Evolutionary conservation across 1,140 invertebrate genomes (phyloP), one percentile per base, ranked within the genome.

Genomic region (Rhopalosiphum padi): DNA sequence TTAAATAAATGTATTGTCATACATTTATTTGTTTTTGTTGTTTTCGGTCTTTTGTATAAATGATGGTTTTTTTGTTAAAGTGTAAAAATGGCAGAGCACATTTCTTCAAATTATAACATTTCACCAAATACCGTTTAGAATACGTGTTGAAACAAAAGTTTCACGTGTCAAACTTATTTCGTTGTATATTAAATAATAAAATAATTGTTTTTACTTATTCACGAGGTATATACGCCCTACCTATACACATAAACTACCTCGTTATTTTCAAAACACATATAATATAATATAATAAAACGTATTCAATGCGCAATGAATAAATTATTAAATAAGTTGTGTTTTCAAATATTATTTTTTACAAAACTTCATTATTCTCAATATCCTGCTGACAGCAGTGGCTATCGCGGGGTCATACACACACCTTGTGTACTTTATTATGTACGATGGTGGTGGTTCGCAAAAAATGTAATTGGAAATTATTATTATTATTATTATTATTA

Each of bases 31-130:
- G 25, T 60, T 25, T 55, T 25, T 8, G 25, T 55, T 9, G 55
- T 55, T 60, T 60, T 60, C 30, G 3, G 55, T 30, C 55, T 4
- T 30, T 23, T 60, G 0, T 51, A 51, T 18, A 51, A 30, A 30
- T 9, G 11, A 60, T 2, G 55, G 30, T 60, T 60, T 21, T 82
- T 82, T 82, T 82, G 35, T 82, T 41, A 41, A 46, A 37, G 6
- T 41, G 35, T 83, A 23, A 41, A 83, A 83, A 35, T 41, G 37
- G 9, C 37, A 23, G 21, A 83, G 82, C 82, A 83, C 18, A 83
- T 41, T 83, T 83, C 82, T 83, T 83, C 37, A 83, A 83, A 83
- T 83, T 83, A 83, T 83, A 83, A 83, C 35, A 41, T 83, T 41
- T 83, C 22, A 4, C 15, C 18, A 37, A 82, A 37, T 21, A 37